Evolutionary conservation across 2,888 invertebrate genomes (phyloP).

Genomic region (Apodemia hepburni): DNA sequence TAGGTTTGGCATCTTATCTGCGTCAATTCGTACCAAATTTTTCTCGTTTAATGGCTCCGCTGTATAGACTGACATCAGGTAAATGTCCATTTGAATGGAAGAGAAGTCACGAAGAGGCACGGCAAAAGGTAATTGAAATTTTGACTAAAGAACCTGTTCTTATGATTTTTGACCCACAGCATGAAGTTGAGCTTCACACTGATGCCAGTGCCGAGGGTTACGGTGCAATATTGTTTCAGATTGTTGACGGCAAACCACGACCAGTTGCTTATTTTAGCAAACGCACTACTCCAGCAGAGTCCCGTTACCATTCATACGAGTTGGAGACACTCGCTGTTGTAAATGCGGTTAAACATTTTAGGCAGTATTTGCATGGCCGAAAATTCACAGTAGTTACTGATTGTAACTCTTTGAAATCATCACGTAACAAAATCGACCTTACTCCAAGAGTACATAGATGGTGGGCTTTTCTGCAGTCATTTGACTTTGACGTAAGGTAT

Average conservation of each 20-base stretch:
- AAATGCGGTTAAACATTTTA: too few relatives aligned
- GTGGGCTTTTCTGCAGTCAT: too few relatives aligned
- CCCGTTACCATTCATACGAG: too few relatives aligned
- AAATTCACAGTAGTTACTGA: too few relatives aligned
- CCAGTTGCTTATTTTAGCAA: slow-evolving; percentile 21
- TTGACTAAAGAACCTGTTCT: slow-evolving; percentile 26
- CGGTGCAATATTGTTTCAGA: slow-evolving; percentile 28
- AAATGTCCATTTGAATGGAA: slow-evolving; percentile 18
- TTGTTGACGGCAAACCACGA: slow-evolving; percentile 10
- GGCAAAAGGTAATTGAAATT: slow-evolving; percentile 26
- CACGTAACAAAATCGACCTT: too few relatives aligned
- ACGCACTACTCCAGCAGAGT: slow-evolving; percentile 20
- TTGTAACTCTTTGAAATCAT: too few relatives aligned
- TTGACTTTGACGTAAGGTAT: too few relatives aligned
- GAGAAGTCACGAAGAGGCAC: slow-evolving; percentile 6
- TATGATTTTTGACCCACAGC: slow-evolving; percentile 26
- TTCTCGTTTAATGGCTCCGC: slow-evolving; percentile 2
- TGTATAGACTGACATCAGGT: slow-evolving; percentile 20
- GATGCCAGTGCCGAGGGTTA: slow-evolving; percentile 33
- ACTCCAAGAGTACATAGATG: too few relatives aligned
- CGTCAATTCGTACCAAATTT: slow-evolving; percentile 17
- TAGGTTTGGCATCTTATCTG: slow-evolving; percentile 29
- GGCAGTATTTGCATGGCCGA: too few relatives aligned
- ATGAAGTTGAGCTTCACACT: slow-evolving; percentile 24
- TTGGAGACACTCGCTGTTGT: too few relatives aligned